Evolutionary conservation across 2,888 invertebrate species (phyloP).

Genomic region (Volucella inanis): DNA sequence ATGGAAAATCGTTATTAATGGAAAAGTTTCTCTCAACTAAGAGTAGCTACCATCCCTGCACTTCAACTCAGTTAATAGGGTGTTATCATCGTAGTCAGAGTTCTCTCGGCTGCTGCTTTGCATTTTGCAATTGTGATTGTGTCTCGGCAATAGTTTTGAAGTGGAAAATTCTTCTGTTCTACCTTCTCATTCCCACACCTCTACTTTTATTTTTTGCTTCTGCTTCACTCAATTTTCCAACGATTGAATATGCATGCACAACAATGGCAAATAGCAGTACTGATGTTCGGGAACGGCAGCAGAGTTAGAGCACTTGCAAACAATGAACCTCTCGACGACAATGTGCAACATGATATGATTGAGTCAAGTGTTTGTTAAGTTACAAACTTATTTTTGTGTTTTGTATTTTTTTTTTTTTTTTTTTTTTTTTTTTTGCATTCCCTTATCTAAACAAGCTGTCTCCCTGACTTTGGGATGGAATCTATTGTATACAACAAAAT

Average conservation of each 20-base stretch:
- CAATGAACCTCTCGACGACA: constrained; percentile 54
- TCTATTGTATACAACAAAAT: constrained; percentile 57
- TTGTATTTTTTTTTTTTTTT: too few species aligned
- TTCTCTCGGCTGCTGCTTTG: constrained; percentile 20
- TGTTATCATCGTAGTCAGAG: constrained; percentile 20
- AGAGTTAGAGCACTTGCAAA: constrained; percentile 8
- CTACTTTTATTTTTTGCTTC: background rate
- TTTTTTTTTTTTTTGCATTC: constrained; percentile 2
- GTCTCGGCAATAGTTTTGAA: constrained; percentile 64
- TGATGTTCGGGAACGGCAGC: background rate
- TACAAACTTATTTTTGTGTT: constrained; percentile 53
- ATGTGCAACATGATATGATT: constrained; percentile 72
- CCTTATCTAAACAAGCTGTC: background rate
- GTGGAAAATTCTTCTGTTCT: constrained; percentile 55
- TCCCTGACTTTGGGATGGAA: constrained; percentile 6
- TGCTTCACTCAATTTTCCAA: constrained; percentile 62
- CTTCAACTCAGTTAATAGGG: constrained; percentile 1
- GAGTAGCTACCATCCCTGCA: constrained; percentile 20
- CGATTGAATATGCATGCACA: constrained; percentile 62
- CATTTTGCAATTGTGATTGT: constrained; percentile 64
- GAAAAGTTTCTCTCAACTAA: constrained; percentile 78
- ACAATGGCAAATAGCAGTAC: constrained; percentile 38
- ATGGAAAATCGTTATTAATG: constrained; percentile 83
- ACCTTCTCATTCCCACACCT: background rate
- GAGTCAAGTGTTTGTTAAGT: constrained; percentile 73